Conservation (phyloP, 2,797 vertebrate genomes). For the Enteromius afrohamiltoni region DNA sequence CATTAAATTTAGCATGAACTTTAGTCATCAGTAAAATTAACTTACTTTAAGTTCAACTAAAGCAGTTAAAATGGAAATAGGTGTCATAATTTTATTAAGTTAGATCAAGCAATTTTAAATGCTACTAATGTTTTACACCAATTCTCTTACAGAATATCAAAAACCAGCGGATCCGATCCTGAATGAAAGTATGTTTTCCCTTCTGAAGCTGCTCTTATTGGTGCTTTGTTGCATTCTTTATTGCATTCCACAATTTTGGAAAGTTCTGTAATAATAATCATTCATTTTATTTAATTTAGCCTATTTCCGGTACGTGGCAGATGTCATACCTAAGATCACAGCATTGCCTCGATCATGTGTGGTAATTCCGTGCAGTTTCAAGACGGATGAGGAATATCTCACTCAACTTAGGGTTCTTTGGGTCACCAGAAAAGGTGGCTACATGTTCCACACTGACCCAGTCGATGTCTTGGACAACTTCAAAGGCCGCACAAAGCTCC, state of each 20-base stretch:
- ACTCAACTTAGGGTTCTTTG: slow-evolving; percentile 62
- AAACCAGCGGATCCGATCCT: slow-evolving; percentile 46
- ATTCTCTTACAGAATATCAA: slow-evolving; percentile 60
- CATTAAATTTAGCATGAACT: too few species aligned
- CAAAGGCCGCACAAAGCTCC: slow-evolving; percentile 65
- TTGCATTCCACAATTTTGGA: background rate
- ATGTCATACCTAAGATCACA: slow-evolving; percentile 63
- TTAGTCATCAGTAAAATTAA: too few species aligned
- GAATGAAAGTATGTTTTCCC: slow-evolving; percentile 56
- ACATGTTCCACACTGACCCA: slow-evolving; percentile 65
- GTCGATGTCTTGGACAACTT: slow-evolving; percentile 66
- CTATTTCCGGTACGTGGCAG: slow-evolving; percentile 37
- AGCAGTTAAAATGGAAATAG: too few species aligned
- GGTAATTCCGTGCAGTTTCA: slow-evolving; percentile 72
- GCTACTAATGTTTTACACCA: background rate
- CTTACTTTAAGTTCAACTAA: too few species aligned
- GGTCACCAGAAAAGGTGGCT: slow-evolving; percentile 58
- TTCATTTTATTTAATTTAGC: slow-evolving; percentile 51
- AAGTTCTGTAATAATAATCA: background rate
- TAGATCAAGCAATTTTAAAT: too few species aligned
- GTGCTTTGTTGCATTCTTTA: background rate
- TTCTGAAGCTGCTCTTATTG: background rate
- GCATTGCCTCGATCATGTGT: slow-evolving; percentile 71
- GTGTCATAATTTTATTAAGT: too few species aligned
- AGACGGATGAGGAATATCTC: slow-evolving; percentile 3